Percentiles rank a stretch among this genome's conserved stretches.
Evolutionary conservation across 2,888 invertebrate species (phyloP).

Genomic region (Galerucella nymphaeae): DNA sequence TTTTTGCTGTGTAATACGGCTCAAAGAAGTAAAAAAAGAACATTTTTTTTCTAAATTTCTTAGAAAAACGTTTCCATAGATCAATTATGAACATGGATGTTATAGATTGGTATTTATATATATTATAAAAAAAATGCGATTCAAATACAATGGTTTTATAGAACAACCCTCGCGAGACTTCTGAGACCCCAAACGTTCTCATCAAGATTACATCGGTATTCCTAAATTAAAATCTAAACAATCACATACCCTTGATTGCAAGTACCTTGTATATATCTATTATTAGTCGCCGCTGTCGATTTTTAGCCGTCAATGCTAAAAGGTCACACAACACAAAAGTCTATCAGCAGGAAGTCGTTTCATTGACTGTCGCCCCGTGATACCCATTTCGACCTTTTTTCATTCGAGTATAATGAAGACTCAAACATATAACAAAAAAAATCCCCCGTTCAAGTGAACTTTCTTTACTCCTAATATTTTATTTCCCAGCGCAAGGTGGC

Average conservation of each 20-base stretch:
- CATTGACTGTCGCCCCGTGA: slow-evolving; percentile 60
- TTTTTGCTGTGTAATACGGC: no score
- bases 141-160: slow-evolving; percentile 9
- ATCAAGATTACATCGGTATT: slow-evolving; percentile 59
- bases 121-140: slow-evolving; percentile 5
- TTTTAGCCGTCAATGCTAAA: slow-evolving; percentile 61
- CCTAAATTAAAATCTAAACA: slow-evolving; percentile 60
- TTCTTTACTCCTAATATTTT: slow-evolving; percentile 39
- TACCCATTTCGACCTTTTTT: slow-evolving; percentile 61
- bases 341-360: slow-evolving; percentile 58
- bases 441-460: slow-evolving; percentile 33
- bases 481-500: slow-evolving; percentile 62
- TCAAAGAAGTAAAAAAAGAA: no score
- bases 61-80: background rate
- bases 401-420: slow-evolving; percentile 47
- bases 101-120: background rate
- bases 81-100: slow-evolving; percentile 2
- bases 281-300: slow-evolving; percentile 59
- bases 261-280: slow-evolving; percentile 47
- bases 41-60: background rate
- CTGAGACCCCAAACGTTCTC: slow-evolving; percentile 54
- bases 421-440: slow-evolving; percentile 35
- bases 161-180: slow-evolving; percentile 26
- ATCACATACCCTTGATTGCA: slow-evolving; percentile 54
- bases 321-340: slow-evolving; percentile 54